Evolutionary conservation across 2,797 vertebrate genomes (phyloP), one percentile per base, ranked within the genome.

Genomic region (Streptopelia turtur): DNA sequence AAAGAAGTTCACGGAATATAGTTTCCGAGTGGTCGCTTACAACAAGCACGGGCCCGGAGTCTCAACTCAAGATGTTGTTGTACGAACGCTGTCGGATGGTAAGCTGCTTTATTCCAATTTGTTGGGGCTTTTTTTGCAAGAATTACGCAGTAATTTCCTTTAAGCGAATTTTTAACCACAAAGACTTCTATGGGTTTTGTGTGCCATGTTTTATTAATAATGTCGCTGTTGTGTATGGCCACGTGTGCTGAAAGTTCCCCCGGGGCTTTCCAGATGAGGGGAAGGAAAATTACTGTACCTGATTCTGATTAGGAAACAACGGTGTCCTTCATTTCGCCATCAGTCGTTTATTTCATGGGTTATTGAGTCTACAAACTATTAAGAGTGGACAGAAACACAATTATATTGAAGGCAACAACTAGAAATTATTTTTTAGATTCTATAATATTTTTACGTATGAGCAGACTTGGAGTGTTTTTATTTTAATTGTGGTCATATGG

Each of bases 1-100:
- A 96, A 99, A 98, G 98, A 99, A 99, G 95, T 99, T 99, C 94
- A 98, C 98, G 0, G 99, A 99, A 92, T 99, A 99, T 97, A 99
- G 97, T 88, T 99, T 99, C 96, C 98, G 99, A 13, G 98, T 99
- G 80, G 99, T 99, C 61, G 99, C 99, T 61, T 99, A 99, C 97
- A 99, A 99, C 97, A 99, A 99, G 75, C 99, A 99, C 9, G 99
- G 99, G 1, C 98, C 99, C 0, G 99, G 99, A 10, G 99, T 99
- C 92, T 99, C 99, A 71, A 99, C 99, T 0, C 98, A 99, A 25
- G 99, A 99, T 31, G 95, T 99, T 10, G 92, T 97, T 3, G 98
- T 98, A 28, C 98, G 98, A 47, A 99, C 99, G 0, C 95, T 99
- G 55, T 99, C 99, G 13, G 99, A 99, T 24, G 99, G 99, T 99